Evolutionary conservation across 2,888 invertebrate genomes (phyloP), one percentile per base, ranked within the genome.

Genomic region (Drosophila robusta): DNA sequence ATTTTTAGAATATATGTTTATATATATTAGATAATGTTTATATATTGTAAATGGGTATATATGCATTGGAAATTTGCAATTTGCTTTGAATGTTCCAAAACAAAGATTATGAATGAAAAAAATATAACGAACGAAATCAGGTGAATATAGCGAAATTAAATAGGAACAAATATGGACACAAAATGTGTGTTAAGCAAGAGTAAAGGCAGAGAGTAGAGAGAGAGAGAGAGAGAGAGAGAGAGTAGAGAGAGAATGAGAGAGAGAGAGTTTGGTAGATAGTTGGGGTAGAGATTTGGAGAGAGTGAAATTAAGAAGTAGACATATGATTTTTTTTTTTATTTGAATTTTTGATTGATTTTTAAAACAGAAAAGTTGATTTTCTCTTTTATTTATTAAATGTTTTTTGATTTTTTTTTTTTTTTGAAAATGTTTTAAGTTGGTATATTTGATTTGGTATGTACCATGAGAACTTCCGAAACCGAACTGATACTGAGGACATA

Each of bases 401-500:
- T 12, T 29, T 5, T n/a, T 34, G 3, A 24, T 26, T 52, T 7
- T 24, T 62, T 44, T 29, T 18, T 18, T 8, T 56, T 60, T 12
- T 9, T 44, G 34, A 51, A 71, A 62, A 79, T 81, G 63, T 52
- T 74, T 62, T 55, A 29, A 29, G 9, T 63, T 63, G 38, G 45
- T 70, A 76, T 68, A 67, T 63, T 62, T 76, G 66, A 47, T 64
- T 64, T 64, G 77, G 89, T 93, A 93, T 94, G 94, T 96, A 98
- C 98, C 98, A 98, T 98, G 95, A 97, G 96, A 94, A 98, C 98
- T 96, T 98, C 98, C 94, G 98, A 98, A 94, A 98, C 97, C 93
- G 98, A 97, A 95, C 97, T 97, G 95, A 98, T 98, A 94, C 97
- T 97, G 94, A 98, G 96, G 94, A 98, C 98, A 95, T 97, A 98